Base-by-base conservation (phyloP, 2,113 vertebrate species). In the Entelurus aequoreus region DNA sequence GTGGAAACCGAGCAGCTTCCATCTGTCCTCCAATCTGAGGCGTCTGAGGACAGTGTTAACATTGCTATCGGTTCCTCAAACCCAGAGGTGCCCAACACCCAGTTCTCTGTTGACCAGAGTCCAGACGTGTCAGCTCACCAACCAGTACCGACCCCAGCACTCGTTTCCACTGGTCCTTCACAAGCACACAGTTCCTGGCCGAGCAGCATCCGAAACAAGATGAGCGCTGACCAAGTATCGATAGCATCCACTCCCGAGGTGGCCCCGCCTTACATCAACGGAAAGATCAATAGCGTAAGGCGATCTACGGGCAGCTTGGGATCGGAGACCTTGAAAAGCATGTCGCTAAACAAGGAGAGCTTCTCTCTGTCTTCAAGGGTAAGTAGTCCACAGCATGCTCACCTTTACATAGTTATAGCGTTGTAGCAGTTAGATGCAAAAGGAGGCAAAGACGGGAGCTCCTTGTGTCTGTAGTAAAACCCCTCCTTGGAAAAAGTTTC, bases 351-450 rank as follows among this genome's bases (percentile, higher is more conserved):
- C 89, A 94, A 88, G 77, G 93, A 93, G 74, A 88, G 64, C 0
- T 88, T 90, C 15, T 92, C 93, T 2, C 71, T 93, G 48, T 91
- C 91, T 36, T 47, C 92, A 66, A 93, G 91, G 92, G 95, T 98
- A 81, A 92, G 61, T 28, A 28, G 3, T 81, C 36, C 0, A 4
- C 50, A 19, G 4, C 9, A 52, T 54, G 51, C 40, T 13, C 37
- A 40, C 11, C 13, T 54, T 56, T 9, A 16, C n/a, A 42, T 19
- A 9, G 12, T 15, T 35, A 37, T 21, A 15, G 10, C 19, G 12
- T 35, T 52, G 1, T 15, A 21, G 36, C 28, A 8, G 38, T 37
- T 6, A 48, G 61, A 65, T 46, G 38, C 36, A 8, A 19, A 60
- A 52, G 48, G 50, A 21, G 16, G 16, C 19, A 37, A 54, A n/a